Conservation (phyloP, 37 sponge, comb jelly and placozoan genomes). For the Oscarella lobularis region DNA sequence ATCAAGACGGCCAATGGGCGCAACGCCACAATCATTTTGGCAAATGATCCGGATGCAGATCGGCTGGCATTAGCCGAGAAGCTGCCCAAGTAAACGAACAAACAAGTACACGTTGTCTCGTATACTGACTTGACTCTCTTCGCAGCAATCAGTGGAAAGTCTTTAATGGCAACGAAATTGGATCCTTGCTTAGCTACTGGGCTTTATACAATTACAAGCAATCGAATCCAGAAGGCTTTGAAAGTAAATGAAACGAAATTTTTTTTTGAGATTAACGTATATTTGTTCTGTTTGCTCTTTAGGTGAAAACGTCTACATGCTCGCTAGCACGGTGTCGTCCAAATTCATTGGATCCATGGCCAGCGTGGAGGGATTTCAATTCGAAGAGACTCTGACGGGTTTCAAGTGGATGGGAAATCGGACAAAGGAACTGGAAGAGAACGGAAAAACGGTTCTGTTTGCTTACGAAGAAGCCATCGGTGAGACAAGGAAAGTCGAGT, state of each 20-base stretch:
- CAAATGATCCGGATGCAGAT: conserved; percentile 98
- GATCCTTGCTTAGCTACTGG: conserved; percentile 82
- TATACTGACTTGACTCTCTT: neutral
- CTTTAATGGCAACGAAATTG: conserved; percentile 94
- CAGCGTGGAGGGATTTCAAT: conserved; percentile 70
- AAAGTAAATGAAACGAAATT: too few relatives aligned
- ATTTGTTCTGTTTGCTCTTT: neutral
- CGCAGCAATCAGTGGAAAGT: conserved; percentile 59
- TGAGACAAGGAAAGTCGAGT: neutral
- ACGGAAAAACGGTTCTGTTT: conserved; percentile 82
- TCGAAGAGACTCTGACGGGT: conserved; percentile 87
- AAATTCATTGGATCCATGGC: conserved; percentile 79
- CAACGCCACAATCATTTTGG: conserved; percentile 63
- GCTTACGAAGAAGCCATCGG: conserved; percentile 95
- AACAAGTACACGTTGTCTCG: neutral
- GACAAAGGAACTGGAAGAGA: conserved; percentile 24
- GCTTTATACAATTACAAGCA: conserved; percentile 66
- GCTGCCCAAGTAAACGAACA: conserved; percentile 1
- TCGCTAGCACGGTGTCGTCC: conserved; percentile 91
- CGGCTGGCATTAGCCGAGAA: conserved; percentile 88
- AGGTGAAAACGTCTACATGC: conserved; percentile 61
- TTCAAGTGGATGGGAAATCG: conserved; percentile 99
- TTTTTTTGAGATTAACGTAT: too few relatives aligned
- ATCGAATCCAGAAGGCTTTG: conserved; percentile 14
- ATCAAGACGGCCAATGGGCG: conserved; percentile 67